Conservation (phyloP, 2,797 vertebrate species). For the Selene dorsalis region DNA sequence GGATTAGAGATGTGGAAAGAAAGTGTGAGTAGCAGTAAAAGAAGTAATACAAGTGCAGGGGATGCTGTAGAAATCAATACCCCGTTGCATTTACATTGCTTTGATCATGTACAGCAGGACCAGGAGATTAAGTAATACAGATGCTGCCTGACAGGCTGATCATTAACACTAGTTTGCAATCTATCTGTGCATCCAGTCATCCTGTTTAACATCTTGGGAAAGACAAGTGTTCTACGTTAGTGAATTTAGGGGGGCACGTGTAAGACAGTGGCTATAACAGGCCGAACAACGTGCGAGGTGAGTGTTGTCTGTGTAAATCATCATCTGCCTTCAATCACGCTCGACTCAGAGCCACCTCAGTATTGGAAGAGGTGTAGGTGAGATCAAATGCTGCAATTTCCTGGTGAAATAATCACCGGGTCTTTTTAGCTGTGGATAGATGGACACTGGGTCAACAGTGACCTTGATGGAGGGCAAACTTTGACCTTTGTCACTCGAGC, state of each 20-base stretch:
- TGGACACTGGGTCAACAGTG: slow-evolving; percentile 84
- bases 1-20: slow-evolving; percentile 52
- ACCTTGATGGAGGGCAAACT: slow-evolving; percentile 76
- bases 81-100: slow-evolving; percentile 75
- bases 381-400: slow-evolving; percentile 80
- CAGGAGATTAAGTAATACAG: slow-evolving; percentile 80
- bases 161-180: slow-evolving; percentile 81
- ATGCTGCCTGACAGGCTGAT: slow-evolving; percentile 77
- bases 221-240: slow-evolving; percentile 78
- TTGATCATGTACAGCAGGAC: slow-evolving; percentile 75
- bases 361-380: slow-evolving; percentile 57
- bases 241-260: slow-evolving; percentile 76
- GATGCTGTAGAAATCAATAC: slow-evolving; percentile 78
- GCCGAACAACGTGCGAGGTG: slow-evolving; percentile 46
- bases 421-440: slow-evolving; percentile 75
- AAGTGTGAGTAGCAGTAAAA: slow-evolving; percentile 46
- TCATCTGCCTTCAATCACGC: slow-evolving; percentile 50
- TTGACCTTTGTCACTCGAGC: slow-evolving; percentile 52
- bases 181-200: slow-evolving; percentile 65
- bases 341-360: slow-evolving; percentile 61
- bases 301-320: slow-evolving; percentile 63
- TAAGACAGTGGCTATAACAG: slow-evolving; percentile 69
- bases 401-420: slow-evolving; percentile 82
- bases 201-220: slow-evolving; percentile 72
- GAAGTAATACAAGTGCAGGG: slow-evolving; percentile 60